Evolutionary conservation across 2,113 vertebrate species (phyloP).

Genomic region (Bungarus multicinctus): DNA sequence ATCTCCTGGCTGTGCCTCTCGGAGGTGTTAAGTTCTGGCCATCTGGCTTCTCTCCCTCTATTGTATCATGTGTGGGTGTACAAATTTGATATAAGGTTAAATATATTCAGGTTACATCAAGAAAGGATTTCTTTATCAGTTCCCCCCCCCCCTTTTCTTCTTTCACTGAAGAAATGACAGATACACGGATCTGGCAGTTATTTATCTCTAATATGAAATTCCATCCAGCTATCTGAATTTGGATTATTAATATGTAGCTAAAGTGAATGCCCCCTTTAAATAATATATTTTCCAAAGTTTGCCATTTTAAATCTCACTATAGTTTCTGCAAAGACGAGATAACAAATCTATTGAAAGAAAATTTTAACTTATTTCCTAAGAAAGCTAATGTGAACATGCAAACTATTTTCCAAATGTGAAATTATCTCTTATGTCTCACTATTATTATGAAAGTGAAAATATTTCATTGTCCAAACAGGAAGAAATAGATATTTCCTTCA

Average conservation of each 20-base stretch:
- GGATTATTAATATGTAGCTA: not conserved
- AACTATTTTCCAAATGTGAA: not conserved
- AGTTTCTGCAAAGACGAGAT: not conserved
- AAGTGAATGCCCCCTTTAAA: not conserved
- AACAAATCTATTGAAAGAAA: not conserved
- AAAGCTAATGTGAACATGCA: not conserved
- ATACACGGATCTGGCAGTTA: too few relatives aligned
- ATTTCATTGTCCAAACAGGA: not conserved
- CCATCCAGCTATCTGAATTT: not conserved
- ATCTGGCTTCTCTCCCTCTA: too few relatives aligned
- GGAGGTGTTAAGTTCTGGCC: too few relatives aligned
- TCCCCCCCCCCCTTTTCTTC: too few relatives aligned
- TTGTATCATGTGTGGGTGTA: too few relatives aligned
- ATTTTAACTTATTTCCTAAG: not conserved
- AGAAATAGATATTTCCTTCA: not conserved
- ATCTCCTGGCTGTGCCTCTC: too few relatives aligned
- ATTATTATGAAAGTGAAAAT: not conserved
- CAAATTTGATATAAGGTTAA: too few relatives aligned
- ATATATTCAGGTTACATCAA: too few relatives aligned
- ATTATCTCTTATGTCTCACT: not conserved
- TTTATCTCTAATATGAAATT: constrained; percentile 6
- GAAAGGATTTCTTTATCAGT: too few relatives aligned
- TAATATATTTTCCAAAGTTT: not conserved
- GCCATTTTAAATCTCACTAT: not conserved
- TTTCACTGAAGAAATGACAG: too few relatives aligned